phyloP scores from a whole-genome alignment of 2,888 invertebrate genomes.

The Synanthedon andrenaeformis region DNA sequence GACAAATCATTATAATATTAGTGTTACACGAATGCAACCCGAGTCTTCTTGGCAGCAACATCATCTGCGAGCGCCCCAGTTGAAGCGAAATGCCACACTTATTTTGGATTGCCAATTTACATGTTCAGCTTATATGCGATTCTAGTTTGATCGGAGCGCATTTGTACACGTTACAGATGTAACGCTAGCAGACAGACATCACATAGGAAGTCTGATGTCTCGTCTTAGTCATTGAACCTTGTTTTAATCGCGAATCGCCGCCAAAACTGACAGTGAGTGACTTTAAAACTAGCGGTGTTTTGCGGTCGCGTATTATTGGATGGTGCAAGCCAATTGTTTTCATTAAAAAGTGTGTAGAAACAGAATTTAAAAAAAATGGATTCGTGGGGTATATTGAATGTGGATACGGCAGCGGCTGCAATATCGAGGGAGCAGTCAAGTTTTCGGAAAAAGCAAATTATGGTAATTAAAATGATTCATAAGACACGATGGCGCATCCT shows the following conservation, averaged over 20 bases:
- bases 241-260: slow-evolving; percentile 25
- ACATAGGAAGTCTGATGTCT: slow-evolving; percentile 20
- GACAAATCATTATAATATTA: slow-evolving; percentile 5
- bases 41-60: slow-evolving; percentile 59
- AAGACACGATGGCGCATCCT: too few relatives aligned
- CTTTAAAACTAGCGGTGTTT: slow-evolving; percentile 5
- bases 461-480: slow-evolving; percentile 24
- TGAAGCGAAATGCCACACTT: slow-evolving; percentile 68
- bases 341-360: neutral
- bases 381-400: slow-evolving; percentile 78
- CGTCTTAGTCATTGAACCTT: slow-evolving; percentile 12
- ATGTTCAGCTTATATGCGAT: slow-evolving; percentile 33
- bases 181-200: slow-evolving; percentile 19
- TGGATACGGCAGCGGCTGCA: slow-evolving; percentile 74
- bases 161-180: slow-evolving; percentile 22
- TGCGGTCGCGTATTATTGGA: neutral
- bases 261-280: slow-evolving; percentile 29
- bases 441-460: slow-evolving; percentile 51
- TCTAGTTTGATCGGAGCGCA: slow-evolving; percentile 19
- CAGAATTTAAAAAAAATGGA: slow-evolving; percentile 70
- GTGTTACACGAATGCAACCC: slow-evolving; percentile 55
- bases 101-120: slow-evolving; percentile 69
- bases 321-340: neutral
- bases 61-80: slow-evolving; percentile 47
- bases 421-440: slow-evolving; percentile 76